Conservation (phyloP, 2,113 vertebrate species). For the Labeo catla region DNA sequence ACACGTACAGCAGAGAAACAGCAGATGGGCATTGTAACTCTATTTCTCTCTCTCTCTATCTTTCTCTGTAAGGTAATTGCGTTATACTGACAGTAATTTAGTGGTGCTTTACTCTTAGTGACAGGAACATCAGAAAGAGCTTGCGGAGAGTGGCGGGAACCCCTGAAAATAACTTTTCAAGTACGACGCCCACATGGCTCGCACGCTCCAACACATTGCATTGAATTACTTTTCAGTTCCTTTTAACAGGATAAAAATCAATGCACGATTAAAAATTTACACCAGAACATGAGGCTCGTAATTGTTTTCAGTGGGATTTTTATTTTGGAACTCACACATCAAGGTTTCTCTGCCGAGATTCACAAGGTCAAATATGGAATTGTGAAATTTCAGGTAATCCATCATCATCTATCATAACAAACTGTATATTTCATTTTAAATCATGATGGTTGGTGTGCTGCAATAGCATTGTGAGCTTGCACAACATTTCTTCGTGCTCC, state of each 20-base stretch:
- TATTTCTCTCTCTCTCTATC: background rate
- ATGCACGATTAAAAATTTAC: slow-evolving; percentile 39
- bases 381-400: background rate
- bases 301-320: slow-evolving; percentile 43
- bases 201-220: slow-evolving; percentile 2
- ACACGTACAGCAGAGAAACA: slow-evolving; percentile 13
- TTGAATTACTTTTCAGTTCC: slow-evolving; percentile 12
- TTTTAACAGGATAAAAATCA: slow-evolving; percentile 45
- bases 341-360: background rate
- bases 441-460: background rate
- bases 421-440: background rate
- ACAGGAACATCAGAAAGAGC: slow-evolving; percentile 25
- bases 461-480: background rate
- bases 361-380: slow-evolving; percentile 9
- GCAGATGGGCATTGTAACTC: slow-evolving; percentile 23
- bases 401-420: background rate
- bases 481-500: background rate
- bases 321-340: background rate
- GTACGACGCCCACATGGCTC: slow-evolving; percentile 5
- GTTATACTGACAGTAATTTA: slow-evolving; percentile 41
- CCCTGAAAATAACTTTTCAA: slow-evolving; percentile 34
- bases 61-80: slow-evolving; percentile 30
- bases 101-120: slow-evolving; percentile 37
- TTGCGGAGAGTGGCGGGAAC: background rate
- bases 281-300: slow-evolving; percentile 6